Base-by-base conservation (phyloP, 92 coral and sea anemone species). In the Palythoa grandiflora region DNA sequence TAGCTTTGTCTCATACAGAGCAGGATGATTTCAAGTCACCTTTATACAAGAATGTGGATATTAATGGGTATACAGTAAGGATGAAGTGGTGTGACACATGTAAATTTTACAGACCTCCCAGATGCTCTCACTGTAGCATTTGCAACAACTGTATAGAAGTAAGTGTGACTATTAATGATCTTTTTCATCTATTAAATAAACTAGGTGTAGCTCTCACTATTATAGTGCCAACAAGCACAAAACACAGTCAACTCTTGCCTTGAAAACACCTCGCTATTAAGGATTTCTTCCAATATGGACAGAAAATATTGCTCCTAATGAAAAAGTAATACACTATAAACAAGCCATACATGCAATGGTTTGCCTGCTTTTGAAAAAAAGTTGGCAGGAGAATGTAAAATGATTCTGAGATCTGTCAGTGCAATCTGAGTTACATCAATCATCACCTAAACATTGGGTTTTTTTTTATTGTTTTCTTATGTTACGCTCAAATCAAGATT, bases 21-120 rank as follows among this genome's bases (percentile, higher is more conserved):
- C 91, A 80, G 11, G 98, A 97, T 91, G 99, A 97, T 84, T 97
- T 97, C 77, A 97, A 93, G 84, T 95, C 91, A 12, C 99, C 99
- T 1, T 84, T 97, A 50, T 97, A 89, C 88, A 95, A 91, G 87
- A 95, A 92, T 92, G 92, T 97, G 55, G 99, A 97, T 79, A 97
- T 97, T 12, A 97, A 95, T 87, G 99, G 99, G 6, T 94, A 92
- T 4, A 94, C 95, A 53, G 98, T 97, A 6, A 93, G 98, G 19
- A 97, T 97, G 99, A 97, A 97, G 68, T 97, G 99, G 99, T 97
- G 99, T 76, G 99, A 97, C 66, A 97, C 99, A 8, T 97, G 99
- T 93, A 94, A 96, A 87, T 97, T 97, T 87, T 97, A 97, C 89
- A 84, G 99, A 52, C 99, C 99, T 40, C 99, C 99, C n/a, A 89